A percentile compares a stretch with the other conserved stretches of the same genome.
These are phyloP conservation scores for Nymphalis polychloros DNA, from an alignment of 2,888 invertebrate species.

Conservation along the genomic window DNA sequence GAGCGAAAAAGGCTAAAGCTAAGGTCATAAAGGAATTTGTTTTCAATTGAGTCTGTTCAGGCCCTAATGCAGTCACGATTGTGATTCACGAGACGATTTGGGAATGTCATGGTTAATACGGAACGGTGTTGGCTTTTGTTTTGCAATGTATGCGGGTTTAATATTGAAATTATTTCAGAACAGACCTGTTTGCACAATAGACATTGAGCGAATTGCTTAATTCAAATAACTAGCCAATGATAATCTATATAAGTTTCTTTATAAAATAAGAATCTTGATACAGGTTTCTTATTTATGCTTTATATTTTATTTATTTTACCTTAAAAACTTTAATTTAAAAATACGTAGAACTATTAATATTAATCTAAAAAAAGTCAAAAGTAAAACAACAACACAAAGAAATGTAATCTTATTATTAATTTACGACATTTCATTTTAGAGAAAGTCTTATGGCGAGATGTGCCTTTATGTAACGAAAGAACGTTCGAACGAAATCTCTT, in stretches of 20 bases:
- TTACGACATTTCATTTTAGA: too few relatives aligned
- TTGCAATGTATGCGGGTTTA: constrained; percentile 53
- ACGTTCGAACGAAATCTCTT: too few relatives aligned
- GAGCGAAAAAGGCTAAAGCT: background rate
- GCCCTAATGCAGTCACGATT: constrained; percentile 62
- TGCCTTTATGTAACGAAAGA: too few relatives aligned
- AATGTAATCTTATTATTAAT: too few relatives aligned
- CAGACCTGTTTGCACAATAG: constrained; percentile 51
- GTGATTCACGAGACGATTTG: constrained; percentile 73
- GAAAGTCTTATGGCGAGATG: too few relatives aligned
- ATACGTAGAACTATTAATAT: too few relatives aligned
- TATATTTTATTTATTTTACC: background rate
- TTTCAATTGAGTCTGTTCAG: constrained; percentile 21
- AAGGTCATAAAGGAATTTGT: background rate
- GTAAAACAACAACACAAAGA: too few relatives aligned
- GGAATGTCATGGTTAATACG: constrained; percentile 77
- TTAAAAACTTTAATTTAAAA: too few relatives aligned
- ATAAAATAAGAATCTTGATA: background rate
- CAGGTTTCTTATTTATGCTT: background rate
- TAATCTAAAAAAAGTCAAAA: too few relatives aligned
- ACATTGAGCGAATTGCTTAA: constrained; percentile 42
- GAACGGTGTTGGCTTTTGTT: constrained; percentile 53
- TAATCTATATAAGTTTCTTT: constrained; percentile 14
- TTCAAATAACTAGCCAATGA: constrained; percentile 30
- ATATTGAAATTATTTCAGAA: constrained; percentile 49